Conservation (phyloP, 64 coral and sea anemone species). For the Stylophora pistillata region DNA sequence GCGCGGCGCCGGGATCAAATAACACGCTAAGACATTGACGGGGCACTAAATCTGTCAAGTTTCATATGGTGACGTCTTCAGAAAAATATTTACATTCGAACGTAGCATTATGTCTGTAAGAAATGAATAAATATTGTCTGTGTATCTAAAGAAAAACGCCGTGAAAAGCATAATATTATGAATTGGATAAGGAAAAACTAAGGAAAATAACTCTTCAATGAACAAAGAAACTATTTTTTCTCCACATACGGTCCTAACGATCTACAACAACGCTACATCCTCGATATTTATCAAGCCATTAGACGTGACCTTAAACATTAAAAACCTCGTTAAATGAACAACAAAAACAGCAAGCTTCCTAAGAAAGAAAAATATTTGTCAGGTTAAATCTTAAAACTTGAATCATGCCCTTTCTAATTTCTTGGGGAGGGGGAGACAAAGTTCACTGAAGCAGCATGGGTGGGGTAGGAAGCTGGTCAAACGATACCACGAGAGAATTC, state of each 20-base stretch:
- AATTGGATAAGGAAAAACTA: no score
- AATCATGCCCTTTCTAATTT: neutral
- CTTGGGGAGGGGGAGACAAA: neutral
- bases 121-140: no score
- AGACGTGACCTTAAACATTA: neutral
- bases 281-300: neutral
- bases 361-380: neutral
- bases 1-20: conserved; percentile 19
- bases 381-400: neutral
- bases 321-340: neutral
- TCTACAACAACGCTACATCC: neutral
- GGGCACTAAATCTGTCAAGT: conserved; percentile 5
- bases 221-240: no score
- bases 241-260: no score
- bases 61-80: neutral
- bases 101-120: no score
- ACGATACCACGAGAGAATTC: no score
- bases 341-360: neutral
- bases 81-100: no score
- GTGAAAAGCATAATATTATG: no score
- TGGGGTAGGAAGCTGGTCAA: no score
- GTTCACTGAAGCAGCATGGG: no score
- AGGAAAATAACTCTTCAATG: no score
- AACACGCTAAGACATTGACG: conserved; percentile 3
- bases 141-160: no score